A percentile compares a stretch with the other conserved stretches of the same genome.
Evolutionary conservation across 2,797 vertebrate species (phyloP).

Genomic region (Hafferia zeledoni): DNA sequence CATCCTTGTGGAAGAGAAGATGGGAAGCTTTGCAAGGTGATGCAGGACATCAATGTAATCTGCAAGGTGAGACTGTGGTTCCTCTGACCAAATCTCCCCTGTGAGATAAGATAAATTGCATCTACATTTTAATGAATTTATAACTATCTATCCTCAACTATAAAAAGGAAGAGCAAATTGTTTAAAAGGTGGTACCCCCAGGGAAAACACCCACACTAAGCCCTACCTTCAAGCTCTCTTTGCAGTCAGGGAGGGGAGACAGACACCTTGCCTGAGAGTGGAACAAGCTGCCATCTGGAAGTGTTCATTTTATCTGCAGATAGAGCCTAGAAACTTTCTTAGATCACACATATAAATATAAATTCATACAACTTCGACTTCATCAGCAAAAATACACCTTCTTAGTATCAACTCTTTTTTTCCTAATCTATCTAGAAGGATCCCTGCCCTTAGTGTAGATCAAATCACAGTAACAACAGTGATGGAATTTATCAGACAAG

Average conservation of each 20-base stretch:
- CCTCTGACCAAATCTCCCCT: background rate
- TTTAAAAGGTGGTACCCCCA: background rate
- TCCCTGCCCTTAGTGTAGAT: background rate
- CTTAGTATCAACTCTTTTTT: background rate
- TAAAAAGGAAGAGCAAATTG: background rate
- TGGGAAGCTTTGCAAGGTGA: background rate
- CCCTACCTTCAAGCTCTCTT: background rate
- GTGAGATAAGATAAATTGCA: background rate
- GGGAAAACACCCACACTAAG: background rate
- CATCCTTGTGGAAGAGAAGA: background rate
- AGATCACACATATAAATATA: background rate
- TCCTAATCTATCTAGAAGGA: background rate
- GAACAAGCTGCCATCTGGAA: conserved; percentile 7
- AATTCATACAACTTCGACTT: background rate
- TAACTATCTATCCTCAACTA: background rate
- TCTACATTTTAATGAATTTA: background rate
- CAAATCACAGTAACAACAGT: background rate
- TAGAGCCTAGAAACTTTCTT: background rate
- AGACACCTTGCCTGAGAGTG: background rate
- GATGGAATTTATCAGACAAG: background rate
- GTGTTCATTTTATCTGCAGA: background rate
- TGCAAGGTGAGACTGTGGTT: background rate
- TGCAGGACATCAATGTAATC: fast-evolving
- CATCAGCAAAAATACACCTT: background rate
- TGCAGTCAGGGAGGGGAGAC: background rate